Evolutionary conservation across 2,888 invertebrate genomes (phyloP).

Genomic region (Drosophila pseudotalamancana): DNA sequence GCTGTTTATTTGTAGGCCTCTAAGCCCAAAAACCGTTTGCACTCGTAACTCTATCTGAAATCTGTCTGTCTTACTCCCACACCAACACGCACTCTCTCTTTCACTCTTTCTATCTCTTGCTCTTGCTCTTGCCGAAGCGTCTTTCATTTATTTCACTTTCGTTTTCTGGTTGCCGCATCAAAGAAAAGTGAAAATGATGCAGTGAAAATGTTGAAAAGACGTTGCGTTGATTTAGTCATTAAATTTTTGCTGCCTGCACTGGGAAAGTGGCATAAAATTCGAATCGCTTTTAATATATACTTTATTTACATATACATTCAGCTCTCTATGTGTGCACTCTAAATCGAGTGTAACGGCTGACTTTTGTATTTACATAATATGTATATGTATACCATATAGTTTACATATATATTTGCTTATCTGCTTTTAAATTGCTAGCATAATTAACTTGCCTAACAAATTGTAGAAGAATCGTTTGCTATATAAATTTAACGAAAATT

Average conservation of each 20-base stretch:
- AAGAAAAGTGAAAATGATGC: slow-evolving; percentile 72
- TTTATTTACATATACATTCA: neutral
- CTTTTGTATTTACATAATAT: slow-evolving; percentile 22
- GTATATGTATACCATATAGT: neutral
- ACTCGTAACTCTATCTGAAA: slow-evolving; percentile 41
- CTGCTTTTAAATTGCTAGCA: neutral
- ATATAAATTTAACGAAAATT: too few relatives aligned
- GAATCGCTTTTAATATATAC: slow-evolving; percentile 17
- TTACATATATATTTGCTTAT: neutral
- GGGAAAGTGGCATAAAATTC: slow-evolving; percentile 43
- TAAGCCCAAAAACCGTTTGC: slow-evolving; percentile 29
- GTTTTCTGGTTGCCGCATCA: slow-evolving; percentile 61
- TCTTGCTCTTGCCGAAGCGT: slow-evolving; percentile 9
- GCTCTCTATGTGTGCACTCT: neutral
- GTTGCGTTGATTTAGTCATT: slow-evolving; percentile 48
- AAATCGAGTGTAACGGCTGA: slow-evolving; percentile 8
- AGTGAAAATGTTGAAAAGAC: slow-evolving; percentile 61
- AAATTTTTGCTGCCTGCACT: slow-evolving; percentile 22
- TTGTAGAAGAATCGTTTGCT: too few relatives aligned
- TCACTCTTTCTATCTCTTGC: slow-evolving; percentile 28
- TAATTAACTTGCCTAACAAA: too few relatives aligned
- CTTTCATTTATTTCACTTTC: slow-evolving; percentile 63
- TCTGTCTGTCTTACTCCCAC: neutral
- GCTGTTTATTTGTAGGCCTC: slow-evolving; percentile 42
- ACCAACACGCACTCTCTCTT: too few relatives aligned